Percentiles rank a stretch among this genome's conserved stretches.
phyloP scores from a whole-genome alignment of 1,140 invertebrate genomes.

The Dreissena rostriformis region DNA sequence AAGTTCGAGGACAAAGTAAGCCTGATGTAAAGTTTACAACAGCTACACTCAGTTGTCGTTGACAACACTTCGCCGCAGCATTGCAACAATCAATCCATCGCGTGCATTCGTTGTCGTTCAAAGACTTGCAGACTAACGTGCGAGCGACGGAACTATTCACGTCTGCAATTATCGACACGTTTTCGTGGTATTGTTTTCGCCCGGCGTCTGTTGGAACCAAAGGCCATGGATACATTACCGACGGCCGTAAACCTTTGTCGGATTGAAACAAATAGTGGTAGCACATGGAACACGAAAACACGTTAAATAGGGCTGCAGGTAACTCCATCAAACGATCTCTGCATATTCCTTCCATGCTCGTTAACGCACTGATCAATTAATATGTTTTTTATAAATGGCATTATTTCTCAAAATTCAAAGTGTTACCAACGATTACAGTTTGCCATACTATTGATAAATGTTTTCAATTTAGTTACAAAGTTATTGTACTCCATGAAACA shows the following conservation, averaged over 20 bases:
- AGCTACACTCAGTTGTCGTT: constrained; percentile 42
- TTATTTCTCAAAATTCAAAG: too few species aligned
- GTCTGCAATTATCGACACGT: constrained; percentile 41
- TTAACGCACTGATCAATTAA: too few species aligned
- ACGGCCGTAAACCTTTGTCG: constrained; percentile 15
- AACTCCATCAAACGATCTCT: constrained; percentile 38
- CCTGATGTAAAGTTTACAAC: not conserved
- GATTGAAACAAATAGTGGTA: constrained; percentile 55
- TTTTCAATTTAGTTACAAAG: too few species aligned
- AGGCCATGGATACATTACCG: not conserved
- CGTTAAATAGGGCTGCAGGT: constrained; percentile 34
- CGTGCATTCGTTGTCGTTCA: constrained; percentile 52
- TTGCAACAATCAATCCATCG: constrained; percentile 61
- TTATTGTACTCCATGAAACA: too few species aligned
- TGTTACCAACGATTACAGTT: too few species aligned
- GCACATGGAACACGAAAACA: constrained; percentile 61
- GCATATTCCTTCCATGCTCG: constrained; percentile 44
- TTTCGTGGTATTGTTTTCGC: constrained; percentile 15
- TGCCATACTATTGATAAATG: too few species aligned
- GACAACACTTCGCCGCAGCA: constrained; percentile 58
- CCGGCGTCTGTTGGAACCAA: constrained; percentile 24
- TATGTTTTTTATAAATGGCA: too few species aligned
- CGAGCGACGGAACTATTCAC: constrained; percentile 45
- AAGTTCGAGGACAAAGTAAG: constrained; percentile 63
- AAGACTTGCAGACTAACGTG: constrained; percentile 37